phyloP scores from a whole-genome alignment of 2,113 vertebrate species.

The Chunga burmeisteri region DNA sequence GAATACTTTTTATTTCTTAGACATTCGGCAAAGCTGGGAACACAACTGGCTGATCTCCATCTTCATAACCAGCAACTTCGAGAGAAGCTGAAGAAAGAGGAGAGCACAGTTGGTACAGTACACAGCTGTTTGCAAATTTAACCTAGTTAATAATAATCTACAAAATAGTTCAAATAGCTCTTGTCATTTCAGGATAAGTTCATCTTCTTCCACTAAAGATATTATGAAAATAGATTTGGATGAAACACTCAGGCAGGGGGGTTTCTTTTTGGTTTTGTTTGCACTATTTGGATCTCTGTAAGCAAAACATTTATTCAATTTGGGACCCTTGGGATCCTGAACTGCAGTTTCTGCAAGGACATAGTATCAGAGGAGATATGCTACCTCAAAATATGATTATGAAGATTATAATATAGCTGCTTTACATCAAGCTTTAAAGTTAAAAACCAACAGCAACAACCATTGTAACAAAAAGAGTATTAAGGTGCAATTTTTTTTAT shows the following conservation, averaged over 20 bases:
- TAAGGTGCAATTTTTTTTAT: not conserved
- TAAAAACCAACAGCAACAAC: not conserved
- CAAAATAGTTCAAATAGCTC: not conserved
- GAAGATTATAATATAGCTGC: not conserved
- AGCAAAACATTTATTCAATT: not conserved
- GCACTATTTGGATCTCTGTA: not conserved
- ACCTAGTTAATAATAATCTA: not conserved
- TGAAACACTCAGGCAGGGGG: not conserved
- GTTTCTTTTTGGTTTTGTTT: not conserved
- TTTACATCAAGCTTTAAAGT: not conserved
- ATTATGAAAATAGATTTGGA: not conserved
- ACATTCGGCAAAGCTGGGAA: conserved; percentile 81
- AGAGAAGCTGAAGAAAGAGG: conserved; percentile 77
- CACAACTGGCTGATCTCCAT: conserved; percentile 89
- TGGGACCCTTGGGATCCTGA: not conserved
- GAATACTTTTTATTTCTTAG: conserved; percentile 69
- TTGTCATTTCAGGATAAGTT: not conserved
- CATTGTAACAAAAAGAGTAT: not conserved
- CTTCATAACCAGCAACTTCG: conserved; percentile 84
- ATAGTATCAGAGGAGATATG: not conserved
- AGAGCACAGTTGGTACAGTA: conserved; percentile 83
- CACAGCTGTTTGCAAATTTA: not conserved
- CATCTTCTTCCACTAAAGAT: not conserved
- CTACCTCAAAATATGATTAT: not conserved
- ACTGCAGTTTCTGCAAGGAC: not conserved